Evolutionary conservation across 2,888 invertebrate species (phyloP).

Genomic region (Drosophila melanosoma): DNA sequence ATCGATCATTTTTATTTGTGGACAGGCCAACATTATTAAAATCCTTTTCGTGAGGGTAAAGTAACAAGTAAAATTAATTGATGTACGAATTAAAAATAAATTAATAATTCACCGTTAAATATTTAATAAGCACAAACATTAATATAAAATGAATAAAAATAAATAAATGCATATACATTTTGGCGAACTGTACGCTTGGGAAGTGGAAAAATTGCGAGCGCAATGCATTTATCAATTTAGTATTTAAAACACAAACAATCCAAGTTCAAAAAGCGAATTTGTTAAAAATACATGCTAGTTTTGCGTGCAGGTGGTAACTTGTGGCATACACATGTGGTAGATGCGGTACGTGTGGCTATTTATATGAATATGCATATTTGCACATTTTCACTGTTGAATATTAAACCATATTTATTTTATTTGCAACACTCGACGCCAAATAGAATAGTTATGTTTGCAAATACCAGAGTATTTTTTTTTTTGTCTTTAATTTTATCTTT

Average conservation of each 20-base stretch:
- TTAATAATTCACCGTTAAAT: constrained; percentile 57
- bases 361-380: constrained; percentile 5
- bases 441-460: constrained; percentile 13
- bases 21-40: not conserved
- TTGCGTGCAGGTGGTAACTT: constrained; percentile 9
- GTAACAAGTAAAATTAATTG: constrained; percentile 15
- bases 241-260: constrained; percentile 52
- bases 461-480: not conserved
- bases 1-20: not conserved
- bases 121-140: constrained; percentile 59
- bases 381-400: constrained; percentile 14
- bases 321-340: constrained; percentile 1
- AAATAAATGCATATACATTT: constrained; percentile 8
- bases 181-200: not conserved
- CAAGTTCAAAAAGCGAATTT: constrained; percentile 43
- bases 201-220: constrained; percentile 10
- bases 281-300: constrained; percentile 30
- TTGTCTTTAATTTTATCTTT: not conserved
- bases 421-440: constrained; percentile 2
- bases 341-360: constrained; percentile 2
- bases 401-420: constrained; percentile 7
- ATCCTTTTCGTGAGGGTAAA: not conserved
- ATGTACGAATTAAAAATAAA: constrained; percentile 29
- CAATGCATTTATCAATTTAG: constrained; percentile 35
- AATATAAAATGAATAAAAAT: constrained; percentile 9